Evolutionary conservation across 2,888 invertebrate genomes (phyloP).

Genomic region (Cryptops parisi): DNA sequence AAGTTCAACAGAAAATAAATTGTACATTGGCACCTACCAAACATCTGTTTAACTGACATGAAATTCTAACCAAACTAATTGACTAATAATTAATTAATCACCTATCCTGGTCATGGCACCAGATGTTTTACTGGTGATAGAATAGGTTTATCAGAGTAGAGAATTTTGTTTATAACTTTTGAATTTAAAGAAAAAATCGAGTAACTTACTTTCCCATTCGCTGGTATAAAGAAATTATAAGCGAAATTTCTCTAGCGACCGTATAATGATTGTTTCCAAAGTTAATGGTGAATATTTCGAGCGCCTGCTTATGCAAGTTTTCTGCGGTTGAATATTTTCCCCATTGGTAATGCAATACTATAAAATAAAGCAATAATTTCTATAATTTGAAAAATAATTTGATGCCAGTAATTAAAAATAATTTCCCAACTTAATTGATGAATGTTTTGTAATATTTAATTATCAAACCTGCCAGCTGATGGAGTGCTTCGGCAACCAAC

Average conservation of each 20-base stretch:
- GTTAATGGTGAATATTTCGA: background rate
- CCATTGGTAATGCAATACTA: background rate
- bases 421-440: too few relatives aligned
- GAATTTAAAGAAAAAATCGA: too few relatives aligned
- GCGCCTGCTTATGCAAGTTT: background rate
- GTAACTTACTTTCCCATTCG: background rate
- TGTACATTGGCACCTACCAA: too few relatives aligned
- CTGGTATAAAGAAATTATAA: background rate
- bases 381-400: background rate
- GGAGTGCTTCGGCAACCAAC: background rate
- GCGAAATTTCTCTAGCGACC: background rate
- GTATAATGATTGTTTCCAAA: background rate
- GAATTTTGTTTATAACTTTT: too few relatives aligned
- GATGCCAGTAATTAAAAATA: background rate
- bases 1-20: too few relatives aligned
- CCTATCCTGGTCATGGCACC: too few relatives aligned
- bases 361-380: background rate
- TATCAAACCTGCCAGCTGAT: background rate
- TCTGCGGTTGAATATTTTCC: background rate
- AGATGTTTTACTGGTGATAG: too few relatives aligned
- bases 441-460: too few relatives aligned
- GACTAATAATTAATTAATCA: too few relatives aligned
- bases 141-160: too few relatives aligned
- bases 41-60: too few relatives aligned
- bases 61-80: too few relatives aligned